Evolutionary conservation across 1,140 invertebrate genomes (phyloP), one percentile per base, ranked within the genome.

Genomic region (Panagrolaimus sp.): DNA sequence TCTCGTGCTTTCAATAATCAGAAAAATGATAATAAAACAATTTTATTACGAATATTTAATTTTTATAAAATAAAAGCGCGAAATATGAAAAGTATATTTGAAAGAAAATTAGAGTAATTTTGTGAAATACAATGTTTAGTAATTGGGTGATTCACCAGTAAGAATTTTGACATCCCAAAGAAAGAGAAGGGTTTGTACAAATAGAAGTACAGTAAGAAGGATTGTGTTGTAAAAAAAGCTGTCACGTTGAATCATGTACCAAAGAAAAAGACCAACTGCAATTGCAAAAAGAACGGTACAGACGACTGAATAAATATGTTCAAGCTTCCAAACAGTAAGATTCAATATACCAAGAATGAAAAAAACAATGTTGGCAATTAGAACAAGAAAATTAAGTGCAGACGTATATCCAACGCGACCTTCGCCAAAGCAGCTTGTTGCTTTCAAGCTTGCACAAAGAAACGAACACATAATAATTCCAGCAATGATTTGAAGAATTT

Each of bases 321-420:
- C 79, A 72, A 82, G 63, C 46, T 69, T 65, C 65, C 70, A 81
- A 38, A 63, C 63, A 14, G 68, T 46, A 27, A 81, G 46, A 47
- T 72, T 72, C 3, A 81, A 68, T 46, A 83, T 73, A 68, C 82
- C 83, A 45, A 81, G 70, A 62, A 82, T 63, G 65, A 79, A 74
- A 20, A 81, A 47, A 14, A 81, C 81, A 65, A 81, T 72, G 72
- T 81, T 81, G 64, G 81, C 69, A 51, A 79, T 75, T 27, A 80
- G 68, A 42, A 74, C 66, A 44, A 79, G 73, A 44, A 79, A 81
- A 74, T 79, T 79, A 7, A 79, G 67, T 38, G 76, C 78, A 27
- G 67, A 71, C 5, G 66, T 48, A 65, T 62, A 80, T 68, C 78
- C 78, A 45, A 81, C 64, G 46, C 78, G 73, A 20, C 79, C 79